Evolutionary conservation across 2,797 vertebrate genomes (phyloP).

Genomic region (Amblyopsis hoosieri): DNA sequence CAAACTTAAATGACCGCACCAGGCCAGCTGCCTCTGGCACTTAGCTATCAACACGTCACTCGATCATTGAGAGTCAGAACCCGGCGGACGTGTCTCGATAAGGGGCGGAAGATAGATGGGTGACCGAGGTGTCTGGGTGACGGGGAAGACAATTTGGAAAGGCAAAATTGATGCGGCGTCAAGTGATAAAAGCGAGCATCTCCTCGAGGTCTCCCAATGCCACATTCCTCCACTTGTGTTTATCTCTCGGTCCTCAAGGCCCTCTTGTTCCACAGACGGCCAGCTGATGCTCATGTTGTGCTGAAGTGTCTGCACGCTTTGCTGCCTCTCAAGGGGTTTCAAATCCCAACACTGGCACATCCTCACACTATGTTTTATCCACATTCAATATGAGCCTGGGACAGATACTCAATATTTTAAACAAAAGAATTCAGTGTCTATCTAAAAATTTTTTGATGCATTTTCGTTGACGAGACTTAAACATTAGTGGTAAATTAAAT

Average conservation of each 20-base stretch:
- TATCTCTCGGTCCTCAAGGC: conserved; percentile 18
- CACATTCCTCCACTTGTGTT: conserved; percentile 15
- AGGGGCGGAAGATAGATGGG: conserved; percentile 25
- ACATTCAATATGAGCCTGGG: neutral
- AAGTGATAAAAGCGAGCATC: conserved; percentile 36
- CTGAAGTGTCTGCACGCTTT: conserved; percentile 26
- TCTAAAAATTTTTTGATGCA: no score
- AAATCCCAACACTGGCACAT: conserved; percentile 9
- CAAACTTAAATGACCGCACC: conserved; percentile 37
- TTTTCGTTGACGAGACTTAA: no score
- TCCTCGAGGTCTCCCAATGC: conserved; percentile 36
- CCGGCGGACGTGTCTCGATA: conserved; percentile 22
- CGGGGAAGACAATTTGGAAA: conserved; percentile 20
- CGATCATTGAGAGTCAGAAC: conserved; percentile 35
- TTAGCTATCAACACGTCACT: conserved; percentile 29
- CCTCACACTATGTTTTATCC: conserved; percentile 9
- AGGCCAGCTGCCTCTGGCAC: conserved; percentile 31
- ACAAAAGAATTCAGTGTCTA: no score
- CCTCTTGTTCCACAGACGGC: conserved; percentile 25
- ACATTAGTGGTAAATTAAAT: no score
- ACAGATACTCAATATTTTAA: no score
- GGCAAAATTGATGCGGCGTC: conserved; percentile 41
- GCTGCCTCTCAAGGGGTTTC: conserved; percentile 19
- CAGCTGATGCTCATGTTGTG: conserved; percentile 37
- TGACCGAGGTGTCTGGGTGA: conserved; percentile 22